phyloP scores from a whole-genome alignment of 2,797 vertebrate species.

The Pseudomugil gertrudae region DNA sequence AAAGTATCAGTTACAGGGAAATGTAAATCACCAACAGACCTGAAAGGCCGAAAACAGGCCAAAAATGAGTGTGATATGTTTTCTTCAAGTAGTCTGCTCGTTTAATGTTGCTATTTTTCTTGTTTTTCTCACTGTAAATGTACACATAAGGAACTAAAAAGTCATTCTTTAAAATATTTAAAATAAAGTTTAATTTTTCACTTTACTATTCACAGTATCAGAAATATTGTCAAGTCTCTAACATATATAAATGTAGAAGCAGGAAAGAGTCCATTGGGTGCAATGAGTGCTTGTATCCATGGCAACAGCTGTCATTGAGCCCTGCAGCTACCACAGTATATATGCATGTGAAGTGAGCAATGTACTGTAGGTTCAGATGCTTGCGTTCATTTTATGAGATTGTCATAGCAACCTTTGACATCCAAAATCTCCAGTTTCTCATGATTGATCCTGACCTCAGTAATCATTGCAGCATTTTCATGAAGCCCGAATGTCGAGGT shows the following conservation, averaged over 20 bases:
- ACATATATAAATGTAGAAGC: not conserved
- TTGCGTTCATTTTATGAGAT: not conserved
- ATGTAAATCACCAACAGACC: not conserved
- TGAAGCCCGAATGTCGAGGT: constrained; percentile 9
- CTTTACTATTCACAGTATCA: not conserved
- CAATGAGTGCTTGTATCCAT: constrained; percentile 24
- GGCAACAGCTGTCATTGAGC: constrained; percentile 21
- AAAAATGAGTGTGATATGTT: not conserved
- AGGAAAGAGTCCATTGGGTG: not conserved
- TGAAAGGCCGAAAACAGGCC: not conserved
- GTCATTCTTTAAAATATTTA: not conserved
- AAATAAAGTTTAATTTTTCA: not conserved
- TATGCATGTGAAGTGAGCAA: not conserved
- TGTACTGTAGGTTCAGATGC: not conserved
- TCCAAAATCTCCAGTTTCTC: not conserved
- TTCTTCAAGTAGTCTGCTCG: not conserved
- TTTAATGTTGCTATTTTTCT: not conserved
- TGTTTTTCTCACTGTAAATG: not conserved
- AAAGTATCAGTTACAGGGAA: not conserved
- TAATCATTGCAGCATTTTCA: constrained; percentile 28
- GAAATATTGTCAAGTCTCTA: not conserved
- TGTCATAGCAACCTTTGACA: constrained; percentile 7
- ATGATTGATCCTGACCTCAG: constrained; percentile 1
- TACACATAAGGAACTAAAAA: no score
- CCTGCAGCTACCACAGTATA: not conserved